Evolutionary conservation across 35 echinoderm and acorn worm genomes (phyloP), one percentile per base, ranked within the genome.

Genomic region (Anneissia japonica): DNA sequence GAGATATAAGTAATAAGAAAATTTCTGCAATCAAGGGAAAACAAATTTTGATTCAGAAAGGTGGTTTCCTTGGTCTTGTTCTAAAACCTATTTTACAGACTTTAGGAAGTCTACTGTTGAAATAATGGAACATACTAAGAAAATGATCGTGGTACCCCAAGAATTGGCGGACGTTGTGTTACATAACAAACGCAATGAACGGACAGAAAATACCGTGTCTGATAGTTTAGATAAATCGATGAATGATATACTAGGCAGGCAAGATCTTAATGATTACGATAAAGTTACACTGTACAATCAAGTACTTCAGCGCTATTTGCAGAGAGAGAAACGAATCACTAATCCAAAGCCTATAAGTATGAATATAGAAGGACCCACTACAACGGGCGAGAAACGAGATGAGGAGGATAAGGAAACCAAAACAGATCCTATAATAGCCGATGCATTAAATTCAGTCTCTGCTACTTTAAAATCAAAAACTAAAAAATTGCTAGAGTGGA

Each of bases 51-150:
- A 29, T 87, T 55, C 86, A 87, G 28, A 78, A 80, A 32, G 86
- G 86, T 21, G 86, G 86, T 31, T 80, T 87, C 80, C 76, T 87
- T 21, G 38, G 75, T 21, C 29, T 77, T 26, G 31, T 82, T 26
- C 3, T 80, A 35, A 75, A 39, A 34, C 76, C 76, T 6, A 14
- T 37, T 32, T 12, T 77, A 7, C 32, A 77, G 31, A 35, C 76
- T 3, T 11, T 35, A 26, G 51, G 51, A 16, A 64, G 32, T 77
- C 14, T 35, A 37, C 23, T 34, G 33, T 11, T 77, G 11, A 37
- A 35, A 34, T 37, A 35, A 75, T 77, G 76, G 4, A 35, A 26
- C 32, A 77, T 34, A 23, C 76, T 34, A 77, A 77, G 76, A 77
- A 77, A 77, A 32, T 77, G 76, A 3, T 37, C 33, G 3, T 77